Base-by-base conservation (phyloP, 2,888 invertebrate genomes). In the Nomada goodeniana region DNA sequence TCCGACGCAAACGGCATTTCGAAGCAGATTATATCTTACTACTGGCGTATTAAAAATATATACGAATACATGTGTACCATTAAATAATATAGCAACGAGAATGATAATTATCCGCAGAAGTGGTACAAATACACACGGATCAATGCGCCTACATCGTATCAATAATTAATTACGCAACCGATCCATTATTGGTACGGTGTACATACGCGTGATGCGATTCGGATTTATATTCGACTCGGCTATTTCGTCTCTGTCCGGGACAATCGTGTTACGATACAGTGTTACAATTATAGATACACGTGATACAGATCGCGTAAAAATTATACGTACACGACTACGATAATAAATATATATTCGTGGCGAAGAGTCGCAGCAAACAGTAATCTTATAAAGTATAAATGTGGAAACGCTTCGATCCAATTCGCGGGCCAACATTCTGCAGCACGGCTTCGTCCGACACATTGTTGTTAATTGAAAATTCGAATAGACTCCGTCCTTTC, bases 201-300 rank as follows among this genome's bases (percentile, higher is more conserved):
- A 26, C 36, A 23, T 59, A 26, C 20, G 11, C 9, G 26, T 42
- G 50, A 29, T 53, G 18, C 57, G 59, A 69, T 73, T 42, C 55
- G 10, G n/a, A 57, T 20, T 71, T 23, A 53, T 53, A 42, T 13
- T 26, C 42, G 23, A 50, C 70, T 60, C n/a, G 67, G 23, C 53
- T 52, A 52, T 52, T 53, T 57, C 59, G 36, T 47, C 18, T 55
- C 65, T 63, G 60, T 67, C 64, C 64, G 65, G 15, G 50, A 71
- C 72, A 81, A 82, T 72, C 72, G 70, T 74, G 59, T 64, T 83
- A 83, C 47, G 76, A 67, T 57, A 83, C 47, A 81, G 61, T 57
- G 29, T 76, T 76, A 72, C 67, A 71, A 82, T 73, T 67, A 83
- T 71, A 71, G 71, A 68, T 78, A 78, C 71, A 55, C 59, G 61